Conservation (phyloP, 2,113 vertebrate genomes). For the Oryzias melastigma region DNA sequence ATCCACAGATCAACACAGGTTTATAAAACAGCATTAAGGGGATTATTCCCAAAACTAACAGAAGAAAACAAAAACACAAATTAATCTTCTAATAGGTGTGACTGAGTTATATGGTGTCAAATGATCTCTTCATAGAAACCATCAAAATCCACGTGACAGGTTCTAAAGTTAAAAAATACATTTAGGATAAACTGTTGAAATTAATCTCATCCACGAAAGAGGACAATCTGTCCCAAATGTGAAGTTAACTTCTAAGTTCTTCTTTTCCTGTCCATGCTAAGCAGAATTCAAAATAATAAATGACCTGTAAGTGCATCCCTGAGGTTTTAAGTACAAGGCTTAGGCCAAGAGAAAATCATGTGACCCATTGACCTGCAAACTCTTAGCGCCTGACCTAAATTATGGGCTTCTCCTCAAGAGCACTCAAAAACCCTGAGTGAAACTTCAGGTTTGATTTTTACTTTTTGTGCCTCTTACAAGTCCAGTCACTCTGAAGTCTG, state of each 20-base stretch:
- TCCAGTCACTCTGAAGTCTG: constrained; percentile 51
- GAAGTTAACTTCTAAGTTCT: constrained; percentile 39
- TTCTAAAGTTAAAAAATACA: background rate
- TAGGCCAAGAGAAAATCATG: constrained; percentile 70
- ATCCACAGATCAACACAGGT: constrained; percentile 13
- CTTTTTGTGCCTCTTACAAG: constrained; percentile 56
- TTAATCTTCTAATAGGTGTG: no score
- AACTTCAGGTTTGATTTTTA: constrained; percentile 35
- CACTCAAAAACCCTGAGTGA: constrained; percentile 49
- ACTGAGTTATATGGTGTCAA: no score
- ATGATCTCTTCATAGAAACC: no score
- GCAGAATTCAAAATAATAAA: constrained; percentile 72
- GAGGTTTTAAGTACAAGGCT: constrained; percentile 72
- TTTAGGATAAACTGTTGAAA: background rate
- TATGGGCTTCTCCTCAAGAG: constrained; percentile 64
- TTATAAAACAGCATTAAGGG: constrained; percentile 19
- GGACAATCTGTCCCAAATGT: background rate
- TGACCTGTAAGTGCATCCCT: constrained; percentile 74
- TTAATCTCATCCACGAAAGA: constrained; percentile 20
- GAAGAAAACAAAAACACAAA: background rate
- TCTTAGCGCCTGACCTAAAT: constrained; percentile 77
- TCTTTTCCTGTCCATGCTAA: constrained; percentile 43
- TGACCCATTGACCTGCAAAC: constrained; percentile 75
- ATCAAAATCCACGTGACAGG: no score
- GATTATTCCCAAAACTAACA: constrained; percentile 26